A percentile compares a stretch with the other conserved stretches of the same genome.
Conservation (phyloP, 2,113 vertebrate species). For the Brachypteracias leptosomus region DNA sequence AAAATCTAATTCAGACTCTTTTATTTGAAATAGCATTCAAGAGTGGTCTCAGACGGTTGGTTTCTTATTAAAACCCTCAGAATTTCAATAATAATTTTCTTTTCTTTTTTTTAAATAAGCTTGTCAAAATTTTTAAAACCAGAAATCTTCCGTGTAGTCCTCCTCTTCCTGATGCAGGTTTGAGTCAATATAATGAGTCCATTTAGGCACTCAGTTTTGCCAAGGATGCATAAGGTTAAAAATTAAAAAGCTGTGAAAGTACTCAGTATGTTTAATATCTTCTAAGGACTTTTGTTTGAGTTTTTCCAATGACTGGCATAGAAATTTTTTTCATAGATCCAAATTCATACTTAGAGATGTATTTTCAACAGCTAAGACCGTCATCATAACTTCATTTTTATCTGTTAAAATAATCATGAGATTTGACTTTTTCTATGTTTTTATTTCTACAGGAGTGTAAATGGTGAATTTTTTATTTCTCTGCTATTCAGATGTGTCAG, state of each 20-base stretch:
- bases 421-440: neutral
- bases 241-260: neutral
- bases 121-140: neutral
- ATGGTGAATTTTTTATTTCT: slow-evolving; percentile 34
- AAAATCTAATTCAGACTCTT: neutral
- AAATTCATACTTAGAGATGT: neutral
- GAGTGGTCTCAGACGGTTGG: neutral
- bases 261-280: neutral
- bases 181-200: neutral
- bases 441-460: slow-evolving; percentile 15
- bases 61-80: neutral
- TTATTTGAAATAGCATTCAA: neutral
- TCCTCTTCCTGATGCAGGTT: neutral
- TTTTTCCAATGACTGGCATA: neutral
- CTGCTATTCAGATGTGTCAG: slow-evolving; percentile 34
- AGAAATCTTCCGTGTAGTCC: neutral
- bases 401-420: neutral
- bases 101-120: neutral
- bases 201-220: neutral
- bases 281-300: neutral
- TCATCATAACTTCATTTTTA: neutral
- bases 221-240: neutral
- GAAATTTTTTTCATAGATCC: neutral
- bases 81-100: neutral
- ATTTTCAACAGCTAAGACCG: neutral